These are phyloP conservation scores for Scomberomorus guttatus DNA, from an alignment of 2,797 vertebrate species.

Conservation along the genomic window DNA sequence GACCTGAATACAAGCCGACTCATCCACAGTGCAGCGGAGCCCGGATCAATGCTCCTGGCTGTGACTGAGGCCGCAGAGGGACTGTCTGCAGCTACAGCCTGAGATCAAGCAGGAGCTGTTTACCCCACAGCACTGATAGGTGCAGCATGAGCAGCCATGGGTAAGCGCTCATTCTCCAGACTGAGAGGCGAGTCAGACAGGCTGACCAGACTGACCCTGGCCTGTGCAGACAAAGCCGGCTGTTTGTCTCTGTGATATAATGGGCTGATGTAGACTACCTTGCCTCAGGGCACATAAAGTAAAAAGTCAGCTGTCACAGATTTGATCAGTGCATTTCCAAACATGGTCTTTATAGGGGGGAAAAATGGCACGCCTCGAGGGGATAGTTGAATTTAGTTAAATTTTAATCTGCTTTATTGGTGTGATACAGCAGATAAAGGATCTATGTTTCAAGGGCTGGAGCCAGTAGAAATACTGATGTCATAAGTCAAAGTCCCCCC, in stretches of 20 bases:
- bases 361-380: background rate
- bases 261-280: conserved; percentile 19
- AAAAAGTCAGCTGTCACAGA: conserved; percentile 24
- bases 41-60: conserved; percentile 53
- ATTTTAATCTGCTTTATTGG: conserved; percentile 19
- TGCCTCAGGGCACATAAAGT: background rate
- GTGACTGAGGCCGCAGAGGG: conserved; percentile 29
- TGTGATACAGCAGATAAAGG: background rate
- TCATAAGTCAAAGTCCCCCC: conserved; percentile 5
- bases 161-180: conserved; percentile 45
- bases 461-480: background rate
- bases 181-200: conserved; percentile 54
- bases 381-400: conserved; percentile 21
- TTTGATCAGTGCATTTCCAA: conserved; percentile 37
- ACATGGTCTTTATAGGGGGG: conserved; percentile 12
- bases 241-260: conserved; percentile 51
- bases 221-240: conserved; percentile 43
- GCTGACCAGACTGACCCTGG: conserved; percentile 62
- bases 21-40: conserved; percentile 6
- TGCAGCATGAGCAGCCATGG: conserved; percentile 75
- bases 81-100: conserved; percentile 15
- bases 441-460: background rate
- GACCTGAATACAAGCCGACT: conserved; percentile 46
- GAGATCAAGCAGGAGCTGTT: conserved; percentile 52
- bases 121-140: conserved; percentile 68